Evolutionary conservation across 2,888 invertebrate species (phyloP).

Genomic region (Epicampocera succincta): DNA sequence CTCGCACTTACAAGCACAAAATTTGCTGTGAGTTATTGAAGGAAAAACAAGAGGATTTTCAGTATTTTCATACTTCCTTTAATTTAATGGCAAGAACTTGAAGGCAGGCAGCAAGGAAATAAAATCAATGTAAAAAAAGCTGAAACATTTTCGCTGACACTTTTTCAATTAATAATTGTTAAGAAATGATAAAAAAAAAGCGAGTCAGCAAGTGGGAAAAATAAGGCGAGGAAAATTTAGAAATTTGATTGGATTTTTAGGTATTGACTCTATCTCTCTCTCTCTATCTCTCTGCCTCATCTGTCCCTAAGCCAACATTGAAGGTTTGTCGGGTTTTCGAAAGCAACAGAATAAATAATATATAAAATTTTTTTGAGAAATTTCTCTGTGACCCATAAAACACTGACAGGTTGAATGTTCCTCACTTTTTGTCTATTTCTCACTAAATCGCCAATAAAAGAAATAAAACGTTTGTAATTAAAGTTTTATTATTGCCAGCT

Average conservation of each 20-base stretch:
- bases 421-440: no score
- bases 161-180: slow-evolving; percentile 44
- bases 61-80: not conserved
- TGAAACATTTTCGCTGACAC: slow-evolving; percentile 30
- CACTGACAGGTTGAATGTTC: no score
- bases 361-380: no score
- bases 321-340: no score
- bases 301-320: no score
- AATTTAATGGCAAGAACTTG: slow-evolving; percentile 6
- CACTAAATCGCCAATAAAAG: no score
- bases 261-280: no score
- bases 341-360: no score
- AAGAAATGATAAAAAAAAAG: slow-evolving; percentile 29
- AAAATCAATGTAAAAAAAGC: slow-evolving; percentile 36
- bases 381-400: no score
- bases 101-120: not conserved
- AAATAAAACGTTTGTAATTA: no score
- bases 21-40: slow-evolving; percentile 48
- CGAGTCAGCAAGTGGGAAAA: not conserved
- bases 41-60: not conserved
- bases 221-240: not conserved
- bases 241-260: slow-evolving; percentile 46
- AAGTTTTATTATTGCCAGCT: no score
- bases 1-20: slow-evolving; percentile 45
- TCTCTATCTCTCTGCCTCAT: no score